Conservation (phyloP, 2,113 vertebrate genomes). For the Chaetura pelagica region DNA sequence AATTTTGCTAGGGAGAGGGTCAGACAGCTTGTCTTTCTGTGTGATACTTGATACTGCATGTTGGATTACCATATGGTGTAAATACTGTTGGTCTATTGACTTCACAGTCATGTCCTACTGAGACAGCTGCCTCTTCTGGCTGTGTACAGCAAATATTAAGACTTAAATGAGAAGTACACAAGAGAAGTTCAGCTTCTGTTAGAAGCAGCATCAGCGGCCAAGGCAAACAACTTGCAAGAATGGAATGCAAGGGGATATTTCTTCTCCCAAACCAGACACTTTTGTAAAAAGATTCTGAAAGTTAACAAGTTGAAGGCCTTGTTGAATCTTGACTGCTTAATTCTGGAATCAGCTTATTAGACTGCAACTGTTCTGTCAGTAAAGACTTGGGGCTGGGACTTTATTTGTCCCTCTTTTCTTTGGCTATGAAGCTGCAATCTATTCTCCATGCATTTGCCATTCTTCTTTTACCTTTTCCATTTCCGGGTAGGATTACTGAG, state of each 20-base stretch:
- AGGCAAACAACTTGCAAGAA: neutral
- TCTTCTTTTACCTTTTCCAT: neutral
- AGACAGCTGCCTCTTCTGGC: slow-evolving; percentile 36
- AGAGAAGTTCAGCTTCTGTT: neutral
- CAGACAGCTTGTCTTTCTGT: neutral
- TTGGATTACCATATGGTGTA: slow-evolving; percentile 7
- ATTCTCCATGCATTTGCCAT: neutral
- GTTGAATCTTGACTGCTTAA: neutral
- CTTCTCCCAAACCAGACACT: neutral
- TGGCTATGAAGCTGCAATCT: neutral
- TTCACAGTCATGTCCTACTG: slow-evolving; percentile 11
- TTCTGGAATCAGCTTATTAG: neutral
- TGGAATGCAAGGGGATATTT: neutral
- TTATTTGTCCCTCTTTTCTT: neutral
- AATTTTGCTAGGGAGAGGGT: neutral
- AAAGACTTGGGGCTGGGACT: neutral
- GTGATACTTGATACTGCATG: neutral
- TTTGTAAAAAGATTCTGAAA: neutral
- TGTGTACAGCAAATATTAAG: neutral
- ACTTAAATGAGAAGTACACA: neutral
- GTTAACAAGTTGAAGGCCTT: neutral
- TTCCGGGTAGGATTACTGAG: neutral
- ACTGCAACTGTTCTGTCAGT: neutral
- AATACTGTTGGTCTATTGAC: neutral
- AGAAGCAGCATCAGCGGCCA: neutral